Conservation (phyloP, 35 echinoderm and acorn worm species). For the Ptychodera flava region DNA sequence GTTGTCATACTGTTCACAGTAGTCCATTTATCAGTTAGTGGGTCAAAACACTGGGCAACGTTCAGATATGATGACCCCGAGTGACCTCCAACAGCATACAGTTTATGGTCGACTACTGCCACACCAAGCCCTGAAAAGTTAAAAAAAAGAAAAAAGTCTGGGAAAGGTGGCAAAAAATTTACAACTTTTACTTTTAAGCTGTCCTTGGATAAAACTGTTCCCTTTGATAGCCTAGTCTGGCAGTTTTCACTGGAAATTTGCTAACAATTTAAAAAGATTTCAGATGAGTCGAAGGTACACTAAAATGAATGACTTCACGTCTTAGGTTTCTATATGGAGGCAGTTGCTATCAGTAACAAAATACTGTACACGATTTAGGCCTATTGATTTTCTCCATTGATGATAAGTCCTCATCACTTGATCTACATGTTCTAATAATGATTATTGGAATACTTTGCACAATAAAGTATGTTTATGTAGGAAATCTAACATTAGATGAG, state of each 20-base stretch:
- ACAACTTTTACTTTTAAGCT: not conserved
- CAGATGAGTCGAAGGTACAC: not conserved
- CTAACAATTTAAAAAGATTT: not conserved
- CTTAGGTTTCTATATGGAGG: too few relatives aligned
- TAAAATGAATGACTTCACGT: too few relatives aligned
- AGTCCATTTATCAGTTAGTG: conserved; percentile 63
- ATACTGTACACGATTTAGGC: too few relatives aligned
- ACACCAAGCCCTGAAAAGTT: conserved; percentile 68
- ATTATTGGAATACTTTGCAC: not conserved
- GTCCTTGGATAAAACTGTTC: not conserved
- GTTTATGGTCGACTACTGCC: conserved; percentile 60
- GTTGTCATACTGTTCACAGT: conserved; percentile 62
- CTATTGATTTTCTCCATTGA: too few relatives aligned
- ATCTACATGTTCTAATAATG: too few relatives aligned
- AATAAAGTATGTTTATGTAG: not conserved
- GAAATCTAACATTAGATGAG: too few relatives aligned
- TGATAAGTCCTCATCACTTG: too few relatives aligned
- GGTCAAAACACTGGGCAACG: conserved; percentile 67
- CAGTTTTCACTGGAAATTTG: not conserved
- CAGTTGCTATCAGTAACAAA: too few relatives aligned
- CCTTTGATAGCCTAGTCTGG: not conserved
- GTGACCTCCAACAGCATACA: conserved; percentile 92
- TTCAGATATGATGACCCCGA: conserved; percentile 89
- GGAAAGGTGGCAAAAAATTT: not conserved
- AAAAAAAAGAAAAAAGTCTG: not conserved